A percentile compares a stretch with the other conserved stretches of the same genome.
Evolutionary conservation across 2,113 vertebrate species (phyloP).

Genomic region (Oenanthe melanoleuca): DNA sequence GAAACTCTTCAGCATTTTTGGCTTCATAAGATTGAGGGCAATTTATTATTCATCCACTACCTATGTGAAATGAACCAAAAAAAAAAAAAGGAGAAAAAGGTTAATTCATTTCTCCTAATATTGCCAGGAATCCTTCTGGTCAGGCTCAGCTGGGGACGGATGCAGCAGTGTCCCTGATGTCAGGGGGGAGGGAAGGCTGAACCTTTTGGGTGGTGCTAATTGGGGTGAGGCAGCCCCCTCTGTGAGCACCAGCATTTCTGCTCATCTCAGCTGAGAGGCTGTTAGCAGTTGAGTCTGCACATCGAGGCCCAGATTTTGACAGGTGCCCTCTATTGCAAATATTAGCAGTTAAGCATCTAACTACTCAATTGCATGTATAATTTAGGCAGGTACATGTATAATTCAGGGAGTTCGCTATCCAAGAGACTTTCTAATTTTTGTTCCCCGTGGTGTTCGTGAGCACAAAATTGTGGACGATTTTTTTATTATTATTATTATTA

Average conservation of each 20-base stretch:
- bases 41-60: not conserved
- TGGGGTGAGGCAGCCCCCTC: not conserved
- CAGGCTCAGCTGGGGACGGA: not conserved
- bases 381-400: conserved; percentile 55
- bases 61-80: not conserved
- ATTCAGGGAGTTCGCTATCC: conserved; percentile 16
- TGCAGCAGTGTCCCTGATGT: not conserved
- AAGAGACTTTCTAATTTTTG: conserved; percentile 52
- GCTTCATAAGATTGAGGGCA: conserved; percentile 7
- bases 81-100: not conserved
- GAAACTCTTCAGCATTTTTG: conserved; percentile 34
- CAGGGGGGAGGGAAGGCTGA: not conserved
- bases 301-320: not conserved
- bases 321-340: conserved; percentile 2
- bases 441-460: conserved; percentile 3
- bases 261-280: not conserved
- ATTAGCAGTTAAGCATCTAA: conserved; percentile 48
- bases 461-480: not conserved
- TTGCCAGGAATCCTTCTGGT: conserved; percentile 43
- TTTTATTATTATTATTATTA: not conserved
- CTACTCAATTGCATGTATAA: conserved; percentile 56
- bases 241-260: not conserved
- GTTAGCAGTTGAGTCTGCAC: not conserved
- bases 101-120: conserved; percentile 45
- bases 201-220: conserved; percentile 12